Base-by-base conservation (phyloP, 2,797 vertebrate species). In the Anniella stebbinsi region DNA sequence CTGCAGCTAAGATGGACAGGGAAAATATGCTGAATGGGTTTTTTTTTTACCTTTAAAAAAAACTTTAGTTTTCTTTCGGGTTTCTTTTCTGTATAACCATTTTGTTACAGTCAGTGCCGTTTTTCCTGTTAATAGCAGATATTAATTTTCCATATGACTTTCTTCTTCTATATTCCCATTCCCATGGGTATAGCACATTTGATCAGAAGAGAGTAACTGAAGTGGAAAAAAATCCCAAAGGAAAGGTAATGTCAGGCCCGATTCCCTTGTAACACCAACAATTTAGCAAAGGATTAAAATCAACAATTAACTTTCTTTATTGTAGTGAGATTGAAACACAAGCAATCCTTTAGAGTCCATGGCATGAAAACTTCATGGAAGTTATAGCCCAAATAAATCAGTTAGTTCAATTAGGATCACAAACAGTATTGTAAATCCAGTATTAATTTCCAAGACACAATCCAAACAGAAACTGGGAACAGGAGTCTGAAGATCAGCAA, bases 151-250 rank as follows among this genome's bases (percentile, higher is more conserved):
- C 0, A 0, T 77, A 25, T 30, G 38, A 67, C 3, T 25, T 77
- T 76, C 13, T 80, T 87, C 28, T 87, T 70, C 76, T 76, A 75
- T 78, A 3, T 41, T 21, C 84, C 66, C 9, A 7, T 90, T 91
- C 28, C 25, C 30, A 88, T 72, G 69, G 1, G 1, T n/a, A 2
- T 87, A 85, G 15, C 76, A 1, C 60, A 90, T 85, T 92, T 69
- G 88, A 73, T 69, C 18, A 80, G 75, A 92, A 45, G 66, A 90
- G 72, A 88, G 9, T 72, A 87, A 51, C 63, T 87, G 69, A 91
- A 78, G 7, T 72, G 75, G 25, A 70, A 51, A 90, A 86, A 23
- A 30, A 90, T 77, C 51, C n/a, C 45, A 70, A 88, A 86, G 41
- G 83, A 36, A 91, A 86, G 51, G 41, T 25, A 36, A 1, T 57